Conservation (phyloP, 2,888 invertebrate genomes). For the Aphidius colemani region DNA sequence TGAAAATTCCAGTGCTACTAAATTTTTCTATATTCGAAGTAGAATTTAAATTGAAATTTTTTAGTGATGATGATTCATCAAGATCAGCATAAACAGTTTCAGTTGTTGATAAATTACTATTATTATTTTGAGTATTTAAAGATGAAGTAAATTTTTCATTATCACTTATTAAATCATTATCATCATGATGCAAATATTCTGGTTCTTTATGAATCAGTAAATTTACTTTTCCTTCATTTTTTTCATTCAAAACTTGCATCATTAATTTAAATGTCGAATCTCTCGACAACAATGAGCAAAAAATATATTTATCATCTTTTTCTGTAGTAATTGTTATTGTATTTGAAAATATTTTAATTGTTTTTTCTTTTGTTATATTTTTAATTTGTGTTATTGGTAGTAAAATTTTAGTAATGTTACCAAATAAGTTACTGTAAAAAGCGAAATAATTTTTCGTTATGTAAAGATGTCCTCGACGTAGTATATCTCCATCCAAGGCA, state of each 20-base stretch:
- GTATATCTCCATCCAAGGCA: conserved; percentile 88
- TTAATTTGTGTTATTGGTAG: conserved; percentile 86
- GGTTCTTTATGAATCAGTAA: conserved; percentile 38
- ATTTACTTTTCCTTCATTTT: conserved; percentile 57
- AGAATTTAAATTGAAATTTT: too few relatives aligned
- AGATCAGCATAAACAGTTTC: conserved; percentile 52
- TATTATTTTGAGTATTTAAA: conserved; percentile 51
- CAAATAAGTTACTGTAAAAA: conserved; percentile 95
- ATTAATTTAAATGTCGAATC: conserved; percentile 88
- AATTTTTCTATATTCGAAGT: too few relatives aligned
- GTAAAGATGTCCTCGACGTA: conserved; percentile 91
- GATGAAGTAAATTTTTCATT: conserved; percentile 60
- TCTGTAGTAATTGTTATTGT: conserved; percentile 88
- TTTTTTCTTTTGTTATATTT: conserved; percentile 90
- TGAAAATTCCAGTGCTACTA: conserved; percentile 21
- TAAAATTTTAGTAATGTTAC: conserved; percentile 89
- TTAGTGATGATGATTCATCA: conserved; percentile 38
- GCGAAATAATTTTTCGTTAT: conserved; percentile 94
- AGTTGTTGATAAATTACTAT: conserved; percentile 55
- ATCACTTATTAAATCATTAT: conserved; percentile 52
- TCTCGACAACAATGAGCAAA: conserved; percentile 86
- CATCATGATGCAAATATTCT: conserved; percentile 50
- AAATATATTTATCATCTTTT: conserved; percentile 77
- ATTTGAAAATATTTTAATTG: conserved; percentile 92
- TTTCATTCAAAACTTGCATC: conserved; percentile 81